Evolutionary conservation across 2,113 vertebrate species (phyloP), one percentile per base, ranked within the genome.

Genomic region (Erythrocercus mccallii): DNA sequence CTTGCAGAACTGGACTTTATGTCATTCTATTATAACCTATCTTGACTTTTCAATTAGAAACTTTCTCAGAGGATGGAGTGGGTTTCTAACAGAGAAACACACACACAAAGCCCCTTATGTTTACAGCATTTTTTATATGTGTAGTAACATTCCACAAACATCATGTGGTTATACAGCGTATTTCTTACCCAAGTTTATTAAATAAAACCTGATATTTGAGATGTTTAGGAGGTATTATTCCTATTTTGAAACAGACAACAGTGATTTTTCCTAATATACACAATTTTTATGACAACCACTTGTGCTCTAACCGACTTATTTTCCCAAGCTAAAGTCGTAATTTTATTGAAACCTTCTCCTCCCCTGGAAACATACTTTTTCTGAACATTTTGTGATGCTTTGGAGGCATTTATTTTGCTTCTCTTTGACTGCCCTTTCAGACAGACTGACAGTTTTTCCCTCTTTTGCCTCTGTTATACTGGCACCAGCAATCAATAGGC

Each of bases 201-300:
- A 79, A 89, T 64, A 66, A 91, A 94, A 89, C n/a, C 23, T 86
- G 54, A 81, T 85, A 96, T 70, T 53, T 88, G 76, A 61, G 18
- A 74, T 56, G 35, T 38, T 71, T 68, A 90, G 44, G 76, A 88
- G 54, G 53, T 38, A 96, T 69, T 77, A 82, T n/a, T 73, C 56
- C 54, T 92, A 77, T 88, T 95, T 81, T 90, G 69, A 82, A 78
- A 89, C 50, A 95, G 88, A 88, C 51, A 95, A 86, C 27, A 84
- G 16, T 84, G 42, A 77, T 78, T 85, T 79, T 83, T 83, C 78
- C 68, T 91, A 87, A 94, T 76, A 81, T 45, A 74, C 50, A 80
- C 27, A 79, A 38, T 91, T 92, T 85, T 88, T 95, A 91, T 84
- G 81, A 71, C 74, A 97, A 82, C 70, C 79, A 95, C 81, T 72